Percentiles rank a stretch among this genome's conserved stretches.
Evolutionary conservation across 2,797 vertebrate genomes (phyloP).

Genomic region (Paedocypris micromegethes): DNA sequence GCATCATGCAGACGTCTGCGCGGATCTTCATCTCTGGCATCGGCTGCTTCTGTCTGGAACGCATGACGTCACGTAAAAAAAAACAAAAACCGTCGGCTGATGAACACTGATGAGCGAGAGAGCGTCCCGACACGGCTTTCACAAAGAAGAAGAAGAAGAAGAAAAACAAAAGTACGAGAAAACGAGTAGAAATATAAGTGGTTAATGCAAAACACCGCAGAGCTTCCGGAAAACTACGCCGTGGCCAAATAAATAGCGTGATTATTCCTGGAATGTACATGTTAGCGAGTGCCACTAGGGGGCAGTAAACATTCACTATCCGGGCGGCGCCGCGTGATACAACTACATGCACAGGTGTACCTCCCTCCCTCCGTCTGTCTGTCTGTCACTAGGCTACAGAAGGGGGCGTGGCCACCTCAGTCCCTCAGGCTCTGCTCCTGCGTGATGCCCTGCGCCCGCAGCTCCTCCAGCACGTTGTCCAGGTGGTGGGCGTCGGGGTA

Average conservation of each 20-base stretch:
- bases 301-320: slow-evolving; percentile 73
- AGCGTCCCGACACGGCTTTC: slow-evolving; percentile 13
- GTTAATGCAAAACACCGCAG: slow-evolving; percentile 54
- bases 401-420: slow-evolving; percentile 47
- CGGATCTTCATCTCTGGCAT: no score
- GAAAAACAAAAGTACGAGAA: slow-evolving; percentile 31
- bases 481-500: slow-evolving; percentile 90
- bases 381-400: slow-evolving; percentile 41
- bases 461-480: slow-evolving; percentile 92
- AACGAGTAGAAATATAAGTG: slow-evolving; percentile 43
- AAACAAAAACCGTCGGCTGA: no score
- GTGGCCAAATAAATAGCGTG: slow-evolving; percentile 39
- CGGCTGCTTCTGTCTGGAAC: no score
- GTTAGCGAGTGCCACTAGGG: slow-evolving; percentile 66
- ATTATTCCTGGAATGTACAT: slow-evolving; percentile 64
- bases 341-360: slow-evolving; percentile 52
- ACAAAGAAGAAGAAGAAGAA: slow-evolving; percentile 25
- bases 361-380: slow-evolving; percentile 25
- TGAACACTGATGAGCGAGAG: no score
- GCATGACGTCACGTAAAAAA: no score
- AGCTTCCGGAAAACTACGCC: slow-evolving; percentile 53
- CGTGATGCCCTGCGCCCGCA: slow-evolving; percentile 89
- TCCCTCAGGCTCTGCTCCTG: slow-evolving; percentile 79
- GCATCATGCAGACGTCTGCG: no score
- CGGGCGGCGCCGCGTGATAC: slow-evolving; percentile 45